A percentile compares a stretch with the other conserved stretches of the same genome.
phyloP scores from a whole-genome alignment of 2,797 vertebrate genomes.

The Pantherophis alleghaniensis region DNA sequence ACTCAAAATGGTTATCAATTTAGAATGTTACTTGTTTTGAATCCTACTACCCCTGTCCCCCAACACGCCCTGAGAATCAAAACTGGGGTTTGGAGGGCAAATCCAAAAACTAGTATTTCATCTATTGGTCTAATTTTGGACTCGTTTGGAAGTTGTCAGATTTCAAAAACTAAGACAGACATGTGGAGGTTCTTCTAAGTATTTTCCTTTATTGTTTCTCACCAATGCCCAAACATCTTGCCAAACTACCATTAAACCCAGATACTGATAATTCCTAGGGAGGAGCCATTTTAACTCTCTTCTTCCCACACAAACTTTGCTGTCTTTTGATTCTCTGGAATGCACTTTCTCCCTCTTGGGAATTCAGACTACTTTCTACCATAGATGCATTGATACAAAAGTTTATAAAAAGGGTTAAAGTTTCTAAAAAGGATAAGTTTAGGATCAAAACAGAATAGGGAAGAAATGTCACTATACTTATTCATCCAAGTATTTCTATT shows the following conservation, averaged over 20 bases:
- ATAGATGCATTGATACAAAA: not conserved
- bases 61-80: not conserved
- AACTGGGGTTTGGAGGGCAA: not conserved
- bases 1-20: not conserved
- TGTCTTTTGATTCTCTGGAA: not conserved
- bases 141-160: not conserved
- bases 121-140: not conserved
- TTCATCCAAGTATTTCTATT: not conserved
- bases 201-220: not conserved
- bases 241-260: not conserved
- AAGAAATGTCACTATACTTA: not conserved
- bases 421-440: not conserved
- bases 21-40: not conserved
- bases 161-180: not conserved
- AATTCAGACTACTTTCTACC: not conserved
- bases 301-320: not conserved
- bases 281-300: not conserved
- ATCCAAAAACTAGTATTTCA: not conserved
- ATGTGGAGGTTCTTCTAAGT: not conserved
- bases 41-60: not conserved
- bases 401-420: not conserved
- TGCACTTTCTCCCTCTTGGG: not conserved
- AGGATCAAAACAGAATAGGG: not conserved
- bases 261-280: not conserved
- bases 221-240: not conserved